Conservation (phyloP, 1,140 invertebrate genomes). For the Ridgeia piscesae region DNA sequence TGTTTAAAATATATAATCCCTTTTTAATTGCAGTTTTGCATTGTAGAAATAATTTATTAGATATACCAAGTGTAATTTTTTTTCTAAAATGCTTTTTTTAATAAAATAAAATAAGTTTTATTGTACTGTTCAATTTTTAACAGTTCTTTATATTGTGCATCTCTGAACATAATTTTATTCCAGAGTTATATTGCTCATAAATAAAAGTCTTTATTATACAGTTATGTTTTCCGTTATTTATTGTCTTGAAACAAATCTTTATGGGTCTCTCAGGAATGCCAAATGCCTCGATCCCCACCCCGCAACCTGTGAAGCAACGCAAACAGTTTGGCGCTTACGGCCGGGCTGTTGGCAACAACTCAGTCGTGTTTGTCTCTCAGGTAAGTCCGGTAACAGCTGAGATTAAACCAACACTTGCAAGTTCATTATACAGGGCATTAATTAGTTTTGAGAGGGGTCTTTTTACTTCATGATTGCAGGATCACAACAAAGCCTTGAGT, state of each 20-base stretch:
- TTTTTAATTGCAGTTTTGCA: too few species aligned
- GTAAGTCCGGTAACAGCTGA: too few species aligned
- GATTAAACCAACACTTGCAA: not conserved
- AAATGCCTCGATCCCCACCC: constrained; percentile 55
- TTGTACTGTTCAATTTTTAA: not conserved
- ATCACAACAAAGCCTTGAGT: too few species aligned
- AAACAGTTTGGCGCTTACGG: constrained; percentile 57
- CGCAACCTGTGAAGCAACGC: constrained; percentile 50
- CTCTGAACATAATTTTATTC: not conserved
- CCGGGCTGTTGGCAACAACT: constrained; percentile 45
- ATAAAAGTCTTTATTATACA: not conserved
- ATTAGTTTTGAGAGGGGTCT: not conserved
- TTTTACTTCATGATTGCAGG: not conserved
- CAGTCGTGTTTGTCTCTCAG: constrained; percentile 56
- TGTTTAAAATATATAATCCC: too few species aligned
- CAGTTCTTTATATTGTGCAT: not conserved
- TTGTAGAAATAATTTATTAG: too few species aligned
- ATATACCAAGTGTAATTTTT: too few species aligned
- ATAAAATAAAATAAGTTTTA: not conserved
- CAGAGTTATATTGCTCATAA: not conserved
- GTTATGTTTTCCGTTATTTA: not conserved
- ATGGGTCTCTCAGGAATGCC: constrained; percentile 41
- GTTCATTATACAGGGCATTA: not conserved
- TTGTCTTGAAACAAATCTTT: not conserved
- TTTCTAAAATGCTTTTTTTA: too few species aligned